A percentile compares a stretch with the other conserved stretches of the same genome.
Conservation (phyloP, 2,888 invertebrate genomes). For the Cephus spinipes region DNA sequence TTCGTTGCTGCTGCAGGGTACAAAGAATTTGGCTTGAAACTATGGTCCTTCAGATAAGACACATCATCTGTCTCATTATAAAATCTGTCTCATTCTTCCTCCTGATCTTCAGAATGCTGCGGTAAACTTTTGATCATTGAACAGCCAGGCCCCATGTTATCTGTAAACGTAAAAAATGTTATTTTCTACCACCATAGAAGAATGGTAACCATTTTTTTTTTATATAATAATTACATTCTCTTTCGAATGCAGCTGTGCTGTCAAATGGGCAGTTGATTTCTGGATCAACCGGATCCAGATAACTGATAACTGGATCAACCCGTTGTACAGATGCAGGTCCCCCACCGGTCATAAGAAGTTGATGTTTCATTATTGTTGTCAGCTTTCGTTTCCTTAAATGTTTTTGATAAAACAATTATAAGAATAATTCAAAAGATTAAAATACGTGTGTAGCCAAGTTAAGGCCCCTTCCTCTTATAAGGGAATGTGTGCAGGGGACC, state of each 20-base stretch:
- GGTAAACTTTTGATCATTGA: not conserved
- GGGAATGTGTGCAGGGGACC: not conserved
- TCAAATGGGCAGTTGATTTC: constrained; percentile 14
- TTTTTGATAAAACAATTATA: constrained; percentile 10
- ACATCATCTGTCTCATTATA: not conserved
- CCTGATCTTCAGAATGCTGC: constrained; percentile 7
- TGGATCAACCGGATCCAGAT: no score
- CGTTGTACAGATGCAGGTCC: not conserved
- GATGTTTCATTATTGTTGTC: not conserved
- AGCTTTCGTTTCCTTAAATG: constrained; percentile 14
- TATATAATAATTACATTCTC: constrained; percentile 13
- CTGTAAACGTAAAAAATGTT: constrained; percentile 13
- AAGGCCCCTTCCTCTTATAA: no score
- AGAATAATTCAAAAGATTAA: no score
- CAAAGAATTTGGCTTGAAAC: not conserved
- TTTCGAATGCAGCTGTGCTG: constrained; percentile 15
- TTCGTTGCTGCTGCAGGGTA: not conserved
- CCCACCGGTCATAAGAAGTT: not conserved
- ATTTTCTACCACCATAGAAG: constrained; percentile 5
- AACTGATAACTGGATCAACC: constrained; percentile 4
- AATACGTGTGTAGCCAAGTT: no score
- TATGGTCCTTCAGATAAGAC: no score
- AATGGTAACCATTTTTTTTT: constrained; percentile 7
- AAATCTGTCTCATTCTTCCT: not conserved
- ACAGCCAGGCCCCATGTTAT: constrained; percentile 3